Conservation (phyloP, 2,113 vertebrate genomes). For the Notechis scutatus region DNA sequence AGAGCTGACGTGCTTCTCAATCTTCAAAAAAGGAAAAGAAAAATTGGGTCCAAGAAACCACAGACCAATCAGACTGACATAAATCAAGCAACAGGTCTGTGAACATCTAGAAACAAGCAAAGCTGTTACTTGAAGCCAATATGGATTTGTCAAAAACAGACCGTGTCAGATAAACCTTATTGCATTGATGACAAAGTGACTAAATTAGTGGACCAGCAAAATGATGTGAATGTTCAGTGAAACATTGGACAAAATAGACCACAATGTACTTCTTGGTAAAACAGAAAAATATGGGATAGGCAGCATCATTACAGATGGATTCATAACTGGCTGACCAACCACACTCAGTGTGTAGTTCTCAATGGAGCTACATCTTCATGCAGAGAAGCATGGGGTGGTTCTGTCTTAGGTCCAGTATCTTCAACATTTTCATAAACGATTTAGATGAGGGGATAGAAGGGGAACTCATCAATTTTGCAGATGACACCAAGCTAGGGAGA, state of each 20-base stretch:
- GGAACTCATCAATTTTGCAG: too few species aligned
- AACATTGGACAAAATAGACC: neutral
- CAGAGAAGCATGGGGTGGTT: neutral
- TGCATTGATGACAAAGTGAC: neutral
- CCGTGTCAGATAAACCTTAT: neutral
- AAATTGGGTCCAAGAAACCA: neutral
- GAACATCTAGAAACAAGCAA: neutral
- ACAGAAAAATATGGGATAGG: neutral
- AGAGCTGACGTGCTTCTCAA: neutral
- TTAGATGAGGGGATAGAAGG: too few species aligned
- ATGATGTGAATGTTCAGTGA: neutral
- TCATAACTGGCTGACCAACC: neutral
- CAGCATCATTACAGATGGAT: neutral
- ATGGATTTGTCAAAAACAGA: neutral
- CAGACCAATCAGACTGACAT: neutral
- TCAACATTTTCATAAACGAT: too few species aligned
- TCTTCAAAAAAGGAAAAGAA: neutral
- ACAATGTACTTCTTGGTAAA: neutral
- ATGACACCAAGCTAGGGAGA: too few species aligned
- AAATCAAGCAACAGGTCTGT: neutral
- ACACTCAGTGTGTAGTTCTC: neutral
- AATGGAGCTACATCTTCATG: neutral
- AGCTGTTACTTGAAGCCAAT: neutral
- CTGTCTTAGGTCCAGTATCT: neutral
- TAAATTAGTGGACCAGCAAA: neutral